Evolutionary conservation across 2,888 invertebrate genomes (phyloP).

Genomic region (Ganaspis brasiliensis): DNA sequence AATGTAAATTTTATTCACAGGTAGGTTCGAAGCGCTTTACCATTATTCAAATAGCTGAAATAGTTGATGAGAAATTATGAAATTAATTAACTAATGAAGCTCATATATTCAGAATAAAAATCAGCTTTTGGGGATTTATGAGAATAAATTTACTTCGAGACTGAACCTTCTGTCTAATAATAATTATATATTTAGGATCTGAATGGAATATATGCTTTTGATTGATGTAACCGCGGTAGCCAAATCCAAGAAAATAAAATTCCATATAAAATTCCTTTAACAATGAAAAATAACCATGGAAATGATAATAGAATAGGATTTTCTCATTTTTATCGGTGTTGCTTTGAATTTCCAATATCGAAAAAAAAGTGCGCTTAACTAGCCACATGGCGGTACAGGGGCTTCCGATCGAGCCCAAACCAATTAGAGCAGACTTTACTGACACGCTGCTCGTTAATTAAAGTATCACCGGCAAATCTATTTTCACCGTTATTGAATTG

Average conservation of each 20-base stretch:
- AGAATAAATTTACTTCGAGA: too few relatives aligned
- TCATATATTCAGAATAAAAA: too few relatives aligned
- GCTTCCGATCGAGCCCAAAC: constrained; percentile 30
- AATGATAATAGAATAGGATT: constrained; percentile 30
- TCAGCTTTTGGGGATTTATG: too few relatives aligned
- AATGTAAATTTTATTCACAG: neutral
- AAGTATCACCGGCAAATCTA: constrained; percentile 41
- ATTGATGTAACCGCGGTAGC: neutral
- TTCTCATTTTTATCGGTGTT: constrained; percentile 37
- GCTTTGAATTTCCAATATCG: constrained; percentile 33
- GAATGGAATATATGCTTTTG: too few relatives aligned
- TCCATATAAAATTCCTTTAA: neutral
- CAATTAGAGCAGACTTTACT: constrained; percentile 41
- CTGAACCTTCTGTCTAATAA: too few relatives aligned
- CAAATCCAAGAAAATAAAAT: neutral
- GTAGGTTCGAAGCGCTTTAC: too few relatives aligned
- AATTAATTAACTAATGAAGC: neutral
- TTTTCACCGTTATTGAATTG: constrained; percentile 37
- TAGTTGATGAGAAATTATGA: too few relatives aligned
- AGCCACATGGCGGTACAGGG: constrained; percentile 37
- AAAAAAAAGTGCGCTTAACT: constrained; percentile 31
- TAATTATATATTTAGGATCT: too few relatives aligned
- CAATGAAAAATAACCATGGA: constrained; percentile 8
- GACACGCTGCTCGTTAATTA: constrained; percentile 37
- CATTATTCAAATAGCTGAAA: too few relatives aligned